Percentiles rank a stretch among this genome's conserved stretches.
Conservation (phyloP, 2,797 vertebrate species). For the Sebastes trivittatus region DNA sequence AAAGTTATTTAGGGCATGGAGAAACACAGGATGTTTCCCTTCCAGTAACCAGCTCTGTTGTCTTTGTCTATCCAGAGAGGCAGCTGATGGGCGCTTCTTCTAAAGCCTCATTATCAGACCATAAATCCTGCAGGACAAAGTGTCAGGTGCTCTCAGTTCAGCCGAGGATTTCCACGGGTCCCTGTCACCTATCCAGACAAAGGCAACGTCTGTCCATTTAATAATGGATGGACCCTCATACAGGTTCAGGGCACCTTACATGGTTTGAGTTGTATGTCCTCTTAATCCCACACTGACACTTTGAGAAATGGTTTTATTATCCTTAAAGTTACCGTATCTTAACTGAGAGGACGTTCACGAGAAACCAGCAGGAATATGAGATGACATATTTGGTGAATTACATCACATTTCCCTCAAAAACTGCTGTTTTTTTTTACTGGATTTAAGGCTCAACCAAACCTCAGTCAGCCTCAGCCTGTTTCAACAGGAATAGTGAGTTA, state of each 20-base stretch:
- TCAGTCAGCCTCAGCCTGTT: background rate
- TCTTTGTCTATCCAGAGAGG: conserved; percentile 45
- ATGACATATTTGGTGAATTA: conserved; percentile 1
- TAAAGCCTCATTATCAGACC: conserved; percentile 66
- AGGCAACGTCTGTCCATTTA: conserved; percentile 41
- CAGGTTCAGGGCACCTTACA: background rate
- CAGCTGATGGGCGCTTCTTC: conserved; percentile 56
- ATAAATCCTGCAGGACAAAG: conserved; percentile 68
- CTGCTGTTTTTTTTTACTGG: background rate
- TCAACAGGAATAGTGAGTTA: background rate
- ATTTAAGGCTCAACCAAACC: background rate
- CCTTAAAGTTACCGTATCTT: background rate
- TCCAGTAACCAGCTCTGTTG: conserved; percentile 34
- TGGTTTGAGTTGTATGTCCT: background rate
- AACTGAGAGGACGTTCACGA: background rate
- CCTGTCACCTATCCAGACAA: conserved; percentile 46
- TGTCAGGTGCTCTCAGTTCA: conserved; percentile 63
- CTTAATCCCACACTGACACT: conserved; percentile 31
- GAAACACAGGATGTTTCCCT: conserved; percentile 23
- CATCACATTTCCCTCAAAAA: background rate
- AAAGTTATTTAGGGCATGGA: conserved; percentile 27
- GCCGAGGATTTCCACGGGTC: conserved; percentile 47
- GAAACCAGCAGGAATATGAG: conserved; percentile 8
- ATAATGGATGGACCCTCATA: conserved; percentile 39
- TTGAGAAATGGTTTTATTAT: conserved; percentile 16